Evolutionary conservation across 2,797 vertebrate genomes (phyloP), one percentile per base, ranked within the genome.

Genomic region (Sarcophilus harrisii): DNA sequence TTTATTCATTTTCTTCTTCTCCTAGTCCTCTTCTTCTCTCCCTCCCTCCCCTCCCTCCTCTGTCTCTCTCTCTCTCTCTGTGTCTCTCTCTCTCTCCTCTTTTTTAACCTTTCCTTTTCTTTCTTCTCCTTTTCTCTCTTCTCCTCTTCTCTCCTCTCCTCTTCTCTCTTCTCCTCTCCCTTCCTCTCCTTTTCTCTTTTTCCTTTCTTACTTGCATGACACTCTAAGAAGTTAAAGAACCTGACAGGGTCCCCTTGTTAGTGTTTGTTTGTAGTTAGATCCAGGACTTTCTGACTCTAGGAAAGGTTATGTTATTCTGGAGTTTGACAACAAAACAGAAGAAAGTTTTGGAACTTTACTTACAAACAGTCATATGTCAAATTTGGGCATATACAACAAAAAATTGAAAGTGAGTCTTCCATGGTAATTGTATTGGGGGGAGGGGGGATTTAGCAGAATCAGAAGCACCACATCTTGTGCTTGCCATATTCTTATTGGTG

Each of bases 391-490:
- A 90, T 49, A 5, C 54, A 91, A 93, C 49, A 92, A 60, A 60
- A 49, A 57, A 91, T 55, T 93, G 58, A 62, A 96, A 95, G 57
- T 52, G 66, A 66, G 13, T 45, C 92, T 94, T 89, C 91, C 5
- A 5, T 58, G 12, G 90, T 93, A 24, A 30, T 28, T 32, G 11
- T 90, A 1, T 49, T 89, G 14, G 30, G 18, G n/a, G 18, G 52
- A 8, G 52, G 6, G 52, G 52, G 90, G 2, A 91, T 5, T 16
- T 12, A 95, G 12, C 92, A 81, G 92, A 96, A 52, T 57, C 73
- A 94, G 95, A 93, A 11, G 91, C 62, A 89, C 1, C 30, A 2
- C 24, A 94, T 90, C 1, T 2, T 52, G 89, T 90, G 1, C 58
- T 32, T 58, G 57, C 49, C 58, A 92, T 57, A 89, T 28, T 90